Evolutionary conservation across 2,888 invertebrate genomes (phyloP).

Genomic region (Drosophila differens): DNA sequence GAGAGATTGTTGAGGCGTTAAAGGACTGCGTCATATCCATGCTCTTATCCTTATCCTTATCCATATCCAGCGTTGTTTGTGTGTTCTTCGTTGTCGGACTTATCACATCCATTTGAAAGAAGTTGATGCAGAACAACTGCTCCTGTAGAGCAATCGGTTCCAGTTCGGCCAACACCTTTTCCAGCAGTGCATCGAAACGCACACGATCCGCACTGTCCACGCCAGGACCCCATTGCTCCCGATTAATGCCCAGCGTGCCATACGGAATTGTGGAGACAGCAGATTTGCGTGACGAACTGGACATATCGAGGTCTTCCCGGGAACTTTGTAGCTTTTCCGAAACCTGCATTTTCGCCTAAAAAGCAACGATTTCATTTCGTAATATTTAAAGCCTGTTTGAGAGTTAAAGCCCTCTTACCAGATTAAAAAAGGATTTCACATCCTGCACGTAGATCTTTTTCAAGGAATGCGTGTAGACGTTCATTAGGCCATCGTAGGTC

Average conservation of each 20-base stretch:
- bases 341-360: conserved; percentile 83
- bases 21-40: conserved; percentile 81
- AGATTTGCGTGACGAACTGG: conserved; percentile 85
- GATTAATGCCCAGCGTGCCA: conserved; percentile 87
- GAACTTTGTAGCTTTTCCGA: conserved; percentile 84
- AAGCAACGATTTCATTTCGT: not conserved
- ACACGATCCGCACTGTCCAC: conserved; percentile 87
- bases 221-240: conserved; percentile 88
- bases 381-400: not conserved
- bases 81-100: conserved; percentile 87
- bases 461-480: conserved; percentile 93
- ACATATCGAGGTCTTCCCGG: conserved; percentile 85
- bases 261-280: conserved; percentile 83
- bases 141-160: conserved; percentile 97
- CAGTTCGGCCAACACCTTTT: conserved; percentile 94
- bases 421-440: conserved; percentile 86
- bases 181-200: conserved; percentile 90
- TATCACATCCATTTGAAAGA: conserved; percentile 92
- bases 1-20: conserved; percentile 57
- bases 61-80: conserved; percentile 87
- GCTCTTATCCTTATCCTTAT: conserved; percentile 82
- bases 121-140: conserved; percentile 96
- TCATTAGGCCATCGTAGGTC: conserved; percentile 92
- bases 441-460: conserved; percentile 96
- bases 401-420: conserved; percentile 58